Percentiles rank a stretch among this genome's conserved stretches.
Conservation (phyloP, 2,797 vertebrate species). For the Prunella strophiata region DNA sequence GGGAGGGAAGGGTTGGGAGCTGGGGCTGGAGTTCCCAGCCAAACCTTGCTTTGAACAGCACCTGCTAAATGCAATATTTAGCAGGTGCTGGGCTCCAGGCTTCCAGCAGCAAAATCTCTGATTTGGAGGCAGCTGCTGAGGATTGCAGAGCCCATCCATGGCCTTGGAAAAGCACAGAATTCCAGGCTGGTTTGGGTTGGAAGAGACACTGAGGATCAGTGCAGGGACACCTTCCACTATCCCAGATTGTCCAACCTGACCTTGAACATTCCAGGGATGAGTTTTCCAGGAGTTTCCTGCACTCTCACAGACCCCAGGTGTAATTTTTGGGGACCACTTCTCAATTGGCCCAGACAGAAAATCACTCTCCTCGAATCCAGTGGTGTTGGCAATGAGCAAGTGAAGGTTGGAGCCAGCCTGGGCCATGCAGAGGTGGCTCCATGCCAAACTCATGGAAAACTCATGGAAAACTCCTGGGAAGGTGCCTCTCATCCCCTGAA, state of each 20-base stretch:
- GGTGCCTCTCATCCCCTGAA: background rate
- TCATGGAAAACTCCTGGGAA: background rate
- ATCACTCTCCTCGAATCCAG: rapidly evolving
- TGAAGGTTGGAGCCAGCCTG: rapidly evolving
- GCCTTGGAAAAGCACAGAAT: rapidly evolving
- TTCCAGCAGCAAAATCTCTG: rapidly evolving
- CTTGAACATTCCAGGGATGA: background rate
- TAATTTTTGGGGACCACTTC: background rate
- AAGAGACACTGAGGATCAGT: no score
- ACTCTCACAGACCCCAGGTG: rapidly evolving
- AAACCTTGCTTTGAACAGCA: background rate
- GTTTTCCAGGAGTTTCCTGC: background rate
- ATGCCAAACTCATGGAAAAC: background rate
- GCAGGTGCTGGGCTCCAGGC: background rate
- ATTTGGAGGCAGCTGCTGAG: background rate
- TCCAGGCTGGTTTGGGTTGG: background rate
- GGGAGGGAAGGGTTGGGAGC: background rate
- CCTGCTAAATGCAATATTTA: background rate
- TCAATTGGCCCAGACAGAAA: background rate
- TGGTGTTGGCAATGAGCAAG: background rate
- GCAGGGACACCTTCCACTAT: background rate
- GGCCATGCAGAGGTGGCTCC: background rate
- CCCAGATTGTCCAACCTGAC: background rate
- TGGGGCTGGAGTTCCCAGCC: background rate
- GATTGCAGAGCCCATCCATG: no score